A percentile compares a stretch with the other conserved stretches of the same genome.
These are phyloP conservation scores for Cotesia chilonis DNA, from an alignment of 1,140 invertebrate genomes.

Conservation along the genomic window DNA sequence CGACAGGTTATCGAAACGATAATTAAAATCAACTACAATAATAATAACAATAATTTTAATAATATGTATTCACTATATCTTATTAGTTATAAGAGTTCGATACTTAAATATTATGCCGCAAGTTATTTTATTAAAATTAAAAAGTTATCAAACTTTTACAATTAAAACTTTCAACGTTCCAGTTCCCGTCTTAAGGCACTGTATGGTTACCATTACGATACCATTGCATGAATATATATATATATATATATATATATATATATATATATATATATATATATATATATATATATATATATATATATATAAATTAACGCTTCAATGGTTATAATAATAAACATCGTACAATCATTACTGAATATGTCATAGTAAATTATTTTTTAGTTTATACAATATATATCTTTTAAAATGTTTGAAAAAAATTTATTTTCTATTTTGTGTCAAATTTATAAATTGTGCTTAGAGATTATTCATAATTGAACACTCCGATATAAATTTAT, in stretches of 20 bases:
- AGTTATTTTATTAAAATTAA: constrained; percentile 6
- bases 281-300: constrained; percentile 30
- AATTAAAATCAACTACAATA: constrained; percentile 17
- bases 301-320: constrained; percentile 12
- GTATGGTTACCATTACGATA: constrained; percentile 35
- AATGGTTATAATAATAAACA: background rate
- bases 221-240: constrained; percentile 30
- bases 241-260: too few relatives aligned
- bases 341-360: background rate
- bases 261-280: constrained; percentile 28
- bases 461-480: background rate
- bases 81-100: background rate
- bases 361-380: background rate
- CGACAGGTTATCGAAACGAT: constrained; percentile 37
- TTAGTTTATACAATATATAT: too few relatives aligned
- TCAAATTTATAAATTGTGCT: background rate
- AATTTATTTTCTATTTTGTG: background rate
- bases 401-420: too few relatives aligned
- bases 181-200: constrained; percentile 43
- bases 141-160: background rate
- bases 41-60: constrained; percentile 1
- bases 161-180: constrained; percentile 25
- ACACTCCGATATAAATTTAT: background rate
- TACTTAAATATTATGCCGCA: constrained; percentile 10
- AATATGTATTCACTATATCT: background rate